phyloP scores from a whole-genome alignment of 2,888 invertebrate genomes.

The Apantesis nais region DNA sequence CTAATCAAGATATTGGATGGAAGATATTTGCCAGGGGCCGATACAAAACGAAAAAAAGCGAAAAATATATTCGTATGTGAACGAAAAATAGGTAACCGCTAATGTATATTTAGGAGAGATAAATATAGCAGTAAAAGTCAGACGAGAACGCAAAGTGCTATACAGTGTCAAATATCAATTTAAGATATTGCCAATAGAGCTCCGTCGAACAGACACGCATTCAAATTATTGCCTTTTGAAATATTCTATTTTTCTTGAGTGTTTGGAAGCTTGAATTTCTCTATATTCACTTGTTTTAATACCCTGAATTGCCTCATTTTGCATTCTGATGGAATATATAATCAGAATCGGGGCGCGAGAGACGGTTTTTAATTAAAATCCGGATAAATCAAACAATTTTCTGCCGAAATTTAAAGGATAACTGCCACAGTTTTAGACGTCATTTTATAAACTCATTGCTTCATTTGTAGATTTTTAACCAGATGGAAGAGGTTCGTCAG shows the following conservation, averaged over 20 bases:
- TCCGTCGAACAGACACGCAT: slow-evolving; percentile 43
- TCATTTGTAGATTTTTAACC: slow-evolving; percentile 15
- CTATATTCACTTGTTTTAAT: slow-evolving; percentile 43
- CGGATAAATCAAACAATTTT: slow-evolving; percentile 34
- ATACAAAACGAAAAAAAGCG: slow-evolving; percentile 34
- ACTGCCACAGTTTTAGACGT: slow-evolving; percentile 14
- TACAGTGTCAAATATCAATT: slow-evolving; percentile 73
- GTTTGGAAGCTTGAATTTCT: slow-evolving; percentile 31
- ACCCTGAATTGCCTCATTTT: slow-evolving; percentile 43
- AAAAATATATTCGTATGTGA: slow-evolving; percentile 38
- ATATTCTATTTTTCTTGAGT: slow-evolving; percentile 34
- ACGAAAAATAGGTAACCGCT: slow-evolving; percentile 45
- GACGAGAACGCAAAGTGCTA: slow-evolving; percentile 49
- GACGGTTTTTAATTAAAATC: slow-evolving; percentile 43
- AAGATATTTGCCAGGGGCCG: slow-evolving; percentile 38
- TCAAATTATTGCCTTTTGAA: slow-evolving; percentile 44
- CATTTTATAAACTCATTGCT: slow-evolving; percentile 16
- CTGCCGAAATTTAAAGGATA: slow-evolving; percentile 17
- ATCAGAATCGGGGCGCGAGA: slow-evolving; percentile 27
- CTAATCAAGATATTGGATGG: slow-evolving; percentile 54
- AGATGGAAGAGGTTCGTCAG: too few species aligned
- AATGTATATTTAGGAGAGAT: slow-evolving; percentile 61
- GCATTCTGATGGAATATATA: slow-evolving; percentile 47
- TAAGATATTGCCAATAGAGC: slow-evolving; percentile 64
- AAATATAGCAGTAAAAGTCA: slow-evolving; percentile 67